phyloP scores from a whole-genome alignment of 2,888 invertebrate species.

The Dermolepida albohirtum region DNA sequence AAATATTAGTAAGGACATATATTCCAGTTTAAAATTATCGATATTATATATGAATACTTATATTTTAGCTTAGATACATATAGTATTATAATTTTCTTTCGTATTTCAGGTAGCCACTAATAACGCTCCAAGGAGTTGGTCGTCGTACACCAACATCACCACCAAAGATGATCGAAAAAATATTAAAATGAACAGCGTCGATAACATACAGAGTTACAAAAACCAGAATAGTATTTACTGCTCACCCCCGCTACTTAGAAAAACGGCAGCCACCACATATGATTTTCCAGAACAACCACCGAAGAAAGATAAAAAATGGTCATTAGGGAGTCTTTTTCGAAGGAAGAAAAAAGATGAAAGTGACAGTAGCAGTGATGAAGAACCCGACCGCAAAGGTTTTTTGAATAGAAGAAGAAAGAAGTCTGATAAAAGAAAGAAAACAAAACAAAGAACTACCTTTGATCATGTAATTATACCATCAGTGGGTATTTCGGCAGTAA shows the following conservation, averaged over 20 bases:
- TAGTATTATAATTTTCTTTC: slow-evolving; percentile 11
- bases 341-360: slow-evolving; percentile 78
- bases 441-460: slow-evolving; percentile 70
- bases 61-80: no score
- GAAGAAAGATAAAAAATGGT: slow-evolving; percentile 81
- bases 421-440: slow-evolving; percentile 69
- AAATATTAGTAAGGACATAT: no score
- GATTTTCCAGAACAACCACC: slow-evolving; percentile 64
- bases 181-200: slow-evolving; percentile 60
- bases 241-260: slow-evolving; percentile 57
- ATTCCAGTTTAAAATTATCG: no score
- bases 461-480: slow-evolving; percentile 72
- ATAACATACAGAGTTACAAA: slow-evolving; percentile 52
- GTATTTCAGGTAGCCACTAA: slow-evolving; percentile 64
- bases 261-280: slow-evolving; percentile 65
- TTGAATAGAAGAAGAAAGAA: slow-evolving; percentile 62
- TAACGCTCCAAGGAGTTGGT: slow-evolving; percentile 63
- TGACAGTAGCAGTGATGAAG: slow-evolving; percentile 68
- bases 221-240: slow-evolving; percentile 43
- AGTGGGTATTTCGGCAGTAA: slow-evolving; percentile 42
- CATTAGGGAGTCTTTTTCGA: slow-evolving; percentile 82
- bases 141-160: slow-evolving; percentile 61
- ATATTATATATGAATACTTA: no score
- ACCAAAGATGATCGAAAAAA: slow-evolving; percentile 55
- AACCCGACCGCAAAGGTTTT: slow-evolving; percentile 60